Conservation (phyloP, 2,113 vertebrate genomes). For the Colaptes auratus region DNA sequence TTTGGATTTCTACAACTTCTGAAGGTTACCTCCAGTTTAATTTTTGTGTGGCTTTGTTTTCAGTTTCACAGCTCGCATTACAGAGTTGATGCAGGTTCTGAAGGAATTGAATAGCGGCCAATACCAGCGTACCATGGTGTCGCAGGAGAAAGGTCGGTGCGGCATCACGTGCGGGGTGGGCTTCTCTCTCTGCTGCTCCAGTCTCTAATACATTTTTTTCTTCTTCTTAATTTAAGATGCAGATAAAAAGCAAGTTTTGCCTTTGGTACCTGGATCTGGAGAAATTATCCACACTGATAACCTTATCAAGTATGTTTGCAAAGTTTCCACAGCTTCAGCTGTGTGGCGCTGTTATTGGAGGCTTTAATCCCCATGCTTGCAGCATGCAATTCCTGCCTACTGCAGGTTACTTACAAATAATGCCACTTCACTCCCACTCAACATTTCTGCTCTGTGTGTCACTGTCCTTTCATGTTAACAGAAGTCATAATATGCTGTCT, state of each 20-base stretch:
- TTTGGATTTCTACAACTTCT: neutral
- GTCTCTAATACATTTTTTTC: too few species aligned
- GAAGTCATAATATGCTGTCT: neutral
- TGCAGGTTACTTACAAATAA: neutral
- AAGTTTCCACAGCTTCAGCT: neutral
- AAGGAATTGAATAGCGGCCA: conserved; percentile 92
- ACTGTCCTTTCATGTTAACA: neutral
- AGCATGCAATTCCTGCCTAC: neutral
- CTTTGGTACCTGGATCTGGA: conserved; percentile 89
- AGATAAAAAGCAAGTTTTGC: conserved; percentile 67
- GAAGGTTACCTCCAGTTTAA: neutral
- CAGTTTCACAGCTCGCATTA: conserved; percentile 95
- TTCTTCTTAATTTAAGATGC: conserved; percentile 72
- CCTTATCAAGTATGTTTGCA: conserved; percentile 89
- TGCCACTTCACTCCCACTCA: neutral
- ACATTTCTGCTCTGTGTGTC: neutral
- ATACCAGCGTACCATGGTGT: conserved; percentile 96
- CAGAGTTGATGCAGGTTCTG: conserved; percentile 93
- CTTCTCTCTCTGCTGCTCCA: neutral
- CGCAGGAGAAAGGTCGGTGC: conserved; percentile 85
- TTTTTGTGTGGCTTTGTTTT: conserved; percentile 77
- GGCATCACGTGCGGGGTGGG: neutral
- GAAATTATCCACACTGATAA: conserved; percentile 89
- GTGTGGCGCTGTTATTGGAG: neutral
- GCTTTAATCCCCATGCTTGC: neutral